Conservation (phyloP, 2,797 vertebrate genomes). For the Hemibagrus guttatus region DNA sequence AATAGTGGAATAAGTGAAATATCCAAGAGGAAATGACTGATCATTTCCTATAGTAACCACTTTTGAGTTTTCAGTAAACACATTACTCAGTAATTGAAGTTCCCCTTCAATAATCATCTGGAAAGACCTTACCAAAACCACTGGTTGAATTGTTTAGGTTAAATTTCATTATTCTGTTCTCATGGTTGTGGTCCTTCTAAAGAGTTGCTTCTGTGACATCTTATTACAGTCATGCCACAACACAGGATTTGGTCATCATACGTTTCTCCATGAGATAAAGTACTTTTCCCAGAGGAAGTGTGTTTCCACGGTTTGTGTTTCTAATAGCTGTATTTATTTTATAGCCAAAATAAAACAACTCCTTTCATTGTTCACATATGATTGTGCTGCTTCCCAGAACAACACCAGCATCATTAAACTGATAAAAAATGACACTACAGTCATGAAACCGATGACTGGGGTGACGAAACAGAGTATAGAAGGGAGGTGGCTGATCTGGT, state of each 20-base stretch:
- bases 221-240: neutral
- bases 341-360: neutral
- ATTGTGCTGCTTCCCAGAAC: neutral
- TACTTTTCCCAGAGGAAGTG: neutral
- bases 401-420: neutral
- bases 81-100: neutral
- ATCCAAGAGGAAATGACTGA: neutral
- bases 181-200: too few relatives aligned
- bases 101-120: neutral
- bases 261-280: neutral
- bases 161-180: neutral
- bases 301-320: neutral
- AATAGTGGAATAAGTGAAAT: neutral
- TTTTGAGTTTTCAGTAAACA: slow-evolving; percentile 2
- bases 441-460: neutral
- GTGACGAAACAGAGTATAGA: neutral
- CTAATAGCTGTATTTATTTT: neutral
- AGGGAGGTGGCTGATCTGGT: neutral
- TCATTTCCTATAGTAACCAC: neutral
- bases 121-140: neutral
- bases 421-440: neutral
- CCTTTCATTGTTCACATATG: neutral
- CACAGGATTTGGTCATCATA: neutral
- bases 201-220: neutral
- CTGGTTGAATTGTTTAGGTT: slow-evolving; percentile 3